phyloP scores from a whole-genome alignment of 2,888 invertebrate genomes.

The Cancer borealis region DNA sequence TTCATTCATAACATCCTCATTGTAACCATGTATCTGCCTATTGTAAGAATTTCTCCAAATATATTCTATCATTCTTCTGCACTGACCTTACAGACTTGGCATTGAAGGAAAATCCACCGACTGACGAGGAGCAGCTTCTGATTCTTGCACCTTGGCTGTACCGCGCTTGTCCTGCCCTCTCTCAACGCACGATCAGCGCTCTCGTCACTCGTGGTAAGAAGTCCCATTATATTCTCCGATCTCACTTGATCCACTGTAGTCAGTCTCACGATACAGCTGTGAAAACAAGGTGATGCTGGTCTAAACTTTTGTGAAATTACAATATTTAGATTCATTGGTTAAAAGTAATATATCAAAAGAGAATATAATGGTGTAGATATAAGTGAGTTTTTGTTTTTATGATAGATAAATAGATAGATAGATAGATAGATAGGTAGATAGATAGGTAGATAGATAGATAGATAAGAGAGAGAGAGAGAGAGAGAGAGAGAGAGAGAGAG shows the following conservation, averaged over 20 bases:
- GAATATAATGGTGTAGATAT: not conserved
- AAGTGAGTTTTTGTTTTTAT: no score
- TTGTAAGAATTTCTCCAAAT: not conserved
- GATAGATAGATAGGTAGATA: not conserved
- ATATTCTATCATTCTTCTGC: not conserved
- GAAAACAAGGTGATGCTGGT: not conserved
- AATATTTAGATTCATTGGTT: not conserved
- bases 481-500: not conserved
- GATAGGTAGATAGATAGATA: not conserved
- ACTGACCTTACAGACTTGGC: slow-evolving; percentile 40
- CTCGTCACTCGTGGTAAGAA: slow-evolving; percentile 53
- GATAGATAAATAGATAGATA: no score
- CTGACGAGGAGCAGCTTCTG: slow-evolving; percentile 41
- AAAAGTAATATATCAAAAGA: not conserved
- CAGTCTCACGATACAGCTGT: not conserved
- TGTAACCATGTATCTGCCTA: not conserved
- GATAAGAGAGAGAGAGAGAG: not conserved
- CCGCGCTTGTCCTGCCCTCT: slow-evolving; percentile 53
- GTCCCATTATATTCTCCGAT: not conserved
- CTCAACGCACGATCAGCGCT: slow-evolving; percentile 25
- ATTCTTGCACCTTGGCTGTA: slow-evolving; percentile 58
- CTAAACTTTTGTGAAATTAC: not conserved
- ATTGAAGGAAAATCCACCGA: slow-evolving; percentile 13
- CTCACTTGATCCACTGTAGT: not conserved
- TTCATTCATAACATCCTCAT: no score